Percentiles rank a stretch among this genome's conserved stretches.
Conservation (phyloP, 2,888 invertebrate species). For the Melieria omissa region DNA sequence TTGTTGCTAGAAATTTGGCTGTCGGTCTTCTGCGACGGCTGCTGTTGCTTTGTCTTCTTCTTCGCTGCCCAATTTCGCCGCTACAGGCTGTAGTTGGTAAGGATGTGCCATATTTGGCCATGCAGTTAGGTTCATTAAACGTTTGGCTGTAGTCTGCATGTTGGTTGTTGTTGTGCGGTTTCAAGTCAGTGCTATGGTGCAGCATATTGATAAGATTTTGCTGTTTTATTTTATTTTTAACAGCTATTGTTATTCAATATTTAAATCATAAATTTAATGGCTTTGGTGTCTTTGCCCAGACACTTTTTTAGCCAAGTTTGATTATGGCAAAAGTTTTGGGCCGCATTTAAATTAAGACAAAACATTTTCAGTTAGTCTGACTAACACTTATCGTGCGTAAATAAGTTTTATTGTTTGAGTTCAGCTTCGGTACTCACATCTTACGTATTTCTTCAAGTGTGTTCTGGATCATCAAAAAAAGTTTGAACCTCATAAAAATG, state of each 20-base stretch:
- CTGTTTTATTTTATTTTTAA: slow-evolving; percentile 14
- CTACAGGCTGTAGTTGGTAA: slow-evolving; percentile 27
- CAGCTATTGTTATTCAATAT: not conserved
- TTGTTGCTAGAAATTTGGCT: slow-evolving; percentile 16
- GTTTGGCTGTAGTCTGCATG: not conserved
- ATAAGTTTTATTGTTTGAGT: no score
- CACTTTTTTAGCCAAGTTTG: no score
- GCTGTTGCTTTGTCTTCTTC: not conserved
- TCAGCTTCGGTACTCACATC: no score
- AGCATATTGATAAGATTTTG: slow-evolving; percentile 3
- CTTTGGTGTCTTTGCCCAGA: not conserved
- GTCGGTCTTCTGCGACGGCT: not conserved
- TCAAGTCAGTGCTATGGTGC: not conserved
- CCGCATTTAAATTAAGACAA: no score
- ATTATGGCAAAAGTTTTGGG: no score
- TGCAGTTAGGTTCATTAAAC: slow-evolving; percentile 43
- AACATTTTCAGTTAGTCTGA: no score
- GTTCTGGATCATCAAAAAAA: no score
- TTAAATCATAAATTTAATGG: slow-evolving; percentile 17
- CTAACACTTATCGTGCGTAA: no score
- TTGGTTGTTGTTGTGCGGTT: not conserved
- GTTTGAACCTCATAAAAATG: no score
- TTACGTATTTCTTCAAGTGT: no score
- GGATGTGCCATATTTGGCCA: slow-evolving; percentile 35
- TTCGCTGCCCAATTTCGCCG: not conserved